Evolutionary conservation across 2,797 vertebrate species (phyloP), one percentile per base, ranked within the genome.

Genomic region (Characodon lateralis): DNA sequence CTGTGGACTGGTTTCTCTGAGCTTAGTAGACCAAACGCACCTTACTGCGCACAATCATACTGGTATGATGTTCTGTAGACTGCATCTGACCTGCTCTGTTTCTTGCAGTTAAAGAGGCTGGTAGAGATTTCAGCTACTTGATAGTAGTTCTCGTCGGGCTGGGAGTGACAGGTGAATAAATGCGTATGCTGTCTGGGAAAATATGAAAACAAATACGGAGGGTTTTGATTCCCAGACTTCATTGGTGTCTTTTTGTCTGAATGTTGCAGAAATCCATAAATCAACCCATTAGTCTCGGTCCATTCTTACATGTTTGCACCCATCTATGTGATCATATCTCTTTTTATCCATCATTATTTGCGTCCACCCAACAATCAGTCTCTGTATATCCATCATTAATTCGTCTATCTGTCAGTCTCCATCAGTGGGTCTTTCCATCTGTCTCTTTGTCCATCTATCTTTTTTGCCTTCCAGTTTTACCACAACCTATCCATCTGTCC

Each of bases 101-200:
- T 78, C 13, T 89, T 92, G 1, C 81, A 99, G 98, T 98, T 75
- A 98, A 97, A 92, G 96, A 97, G 83, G 97, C 96, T 22, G 97
- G 98, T 80, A 95, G 93, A 94, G 98, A 99, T 88, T 95, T 98
- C 75, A 97, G 96, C 81, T 98, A 99, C 84, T 87, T 99, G 70
- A 94, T 98, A 4, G 96, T 99, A 86, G 96, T 98, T 28, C 94
- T 99, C 26, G 73, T 98, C 76, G 98, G 98, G 73, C 94, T 97
- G 72, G 92, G 96, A 83, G 92, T 99, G 73, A 98, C 98, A 96
- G 98, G 98, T 99, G 77, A 92, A n/a, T 50, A 70, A 70, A 85
- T 2, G 0, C 22, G 41, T n/a, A n/a, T 69, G n/a, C 24, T 43
- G 10, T 46, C 13, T 46, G 41, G 41, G 66, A 46, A 16, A 26